Percentiles rank a stretch among this genome's conserved stretches.
Conservation (phyloP, 1,140 invertebrate genomes). For the Lethocerus indicus region DNA sequence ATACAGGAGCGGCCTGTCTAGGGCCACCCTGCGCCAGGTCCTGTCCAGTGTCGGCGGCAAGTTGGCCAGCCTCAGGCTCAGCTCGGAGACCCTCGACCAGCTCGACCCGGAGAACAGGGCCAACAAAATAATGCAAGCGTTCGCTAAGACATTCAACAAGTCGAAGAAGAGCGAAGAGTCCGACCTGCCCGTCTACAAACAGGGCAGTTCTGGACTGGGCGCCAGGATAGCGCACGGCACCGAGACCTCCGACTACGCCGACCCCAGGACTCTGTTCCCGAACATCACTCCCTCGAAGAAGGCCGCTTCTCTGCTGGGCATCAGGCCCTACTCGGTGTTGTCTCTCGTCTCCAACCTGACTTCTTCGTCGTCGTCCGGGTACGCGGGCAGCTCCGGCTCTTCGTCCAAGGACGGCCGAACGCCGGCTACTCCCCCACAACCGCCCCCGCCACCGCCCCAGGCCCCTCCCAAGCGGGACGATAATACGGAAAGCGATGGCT, state of each 20-base stretch:
- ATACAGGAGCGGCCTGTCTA: slow-evolving; percentile 29
- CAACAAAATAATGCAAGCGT: slow-evolving; percentile 20
- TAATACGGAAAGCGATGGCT: slow-evolving; percentile 24
- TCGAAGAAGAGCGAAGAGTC: slow-evolving; percentile 22
- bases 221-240: slow-evolving; percentile 57
- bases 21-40: slow-evolving; percentile 26
- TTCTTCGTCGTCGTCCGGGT: slow-evolving; percentile 33
- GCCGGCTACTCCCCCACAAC: too few species aligned
- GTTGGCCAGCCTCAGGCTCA: slow-evolving; percentile 23
- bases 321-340: slow-evolving; percentile 16
- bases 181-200: slow-evolving; percentile 36
- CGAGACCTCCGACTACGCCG: slow-evolving; percentile 54
- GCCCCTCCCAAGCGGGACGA: slow-evolving; percentile 16
- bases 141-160: slow-evolving; percentile 17
- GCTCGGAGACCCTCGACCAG: slow-evolving; percentile 27
- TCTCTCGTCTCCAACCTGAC: slow-evolving; percentile 37
- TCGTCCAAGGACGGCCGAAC: slow-evolving; percentile 3
- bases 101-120: slow-evolving; percentile 24
- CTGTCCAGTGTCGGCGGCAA: slow-evolving; percentile 25
- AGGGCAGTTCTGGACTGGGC: slow-evolving; percentile 64
- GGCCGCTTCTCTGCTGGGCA: slow-evolving; percentile 22
- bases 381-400: slow-evolving; percentile 23
- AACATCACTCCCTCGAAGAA: slow-evolving; percentile 32
- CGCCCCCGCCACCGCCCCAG: too few species aligned
- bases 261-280: slow-evolving; percentile 46